A percentile compares a stretch with the other conserved stretches of the same genome.
These are phyloP conservation scores for Periparus ater DNA, from an alignment of 2,797 vertebrate species.

Conservation along the genomic window DNA sequence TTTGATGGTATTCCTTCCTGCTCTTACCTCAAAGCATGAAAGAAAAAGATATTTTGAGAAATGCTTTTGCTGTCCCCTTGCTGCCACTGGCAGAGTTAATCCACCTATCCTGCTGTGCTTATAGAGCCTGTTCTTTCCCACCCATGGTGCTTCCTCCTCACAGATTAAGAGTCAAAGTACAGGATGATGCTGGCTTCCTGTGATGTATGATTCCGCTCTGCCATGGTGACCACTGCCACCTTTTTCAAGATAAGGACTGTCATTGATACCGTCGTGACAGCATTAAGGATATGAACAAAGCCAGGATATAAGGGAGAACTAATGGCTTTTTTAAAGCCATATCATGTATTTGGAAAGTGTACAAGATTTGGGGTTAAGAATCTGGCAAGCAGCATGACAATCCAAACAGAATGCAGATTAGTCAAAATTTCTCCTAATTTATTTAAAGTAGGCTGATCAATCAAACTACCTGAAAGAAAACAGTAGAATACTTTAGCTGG, in stretches of 20 bases:
- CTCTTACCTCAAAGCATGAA: slow-evolving; percentile 53
- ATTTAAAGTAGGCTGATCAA: neutral
- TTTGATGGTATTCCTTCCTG: slow-evolving; percentile 50
- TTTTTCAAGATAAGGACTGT: slow-evolving; percentile 8
- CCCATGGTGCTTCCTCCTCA: slow-evolving; percentile 55
- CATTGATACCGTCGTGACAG: neutral
- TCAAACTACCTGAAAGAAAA: neutral
- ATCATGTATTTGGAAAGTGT: neutral
- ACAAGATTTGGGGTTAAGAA: neutral
- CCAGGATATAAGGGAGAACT: neutral
- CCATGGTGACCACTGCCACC: neutral
- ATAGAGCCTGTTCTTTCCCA: slow-evolving; percentile 54
- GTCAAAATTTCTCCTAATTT: neutral
- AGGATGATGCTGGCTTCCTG: slow-evolving; percentile 27
- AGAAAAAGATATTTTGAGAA: slow-evolving; percentile 64
- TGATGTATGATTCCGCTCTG: slow-evolving; percentile 29
- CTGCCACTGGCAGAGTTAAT: slow-evolving; percentile 49
- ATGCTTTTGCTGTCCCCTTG: slow-evolving; percentile 45
- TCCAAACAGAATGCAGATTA: neutral
- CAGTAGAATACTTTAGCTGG: neutral
- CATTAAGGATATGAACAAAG: neutral
- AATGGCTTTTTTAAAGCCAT: neutral
- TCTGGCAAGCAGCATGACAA: neutral
- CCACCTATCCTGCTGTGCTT: slow-evolving; percentile 48
- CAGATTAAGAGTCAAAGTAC: slow-evolving; percentile 71